These are phyloP conservation scores for Pygoscelis antarcticus DNA, from an alignment of 2,113 vertebrate genomes.

Conservation along the genomic window DNA sequence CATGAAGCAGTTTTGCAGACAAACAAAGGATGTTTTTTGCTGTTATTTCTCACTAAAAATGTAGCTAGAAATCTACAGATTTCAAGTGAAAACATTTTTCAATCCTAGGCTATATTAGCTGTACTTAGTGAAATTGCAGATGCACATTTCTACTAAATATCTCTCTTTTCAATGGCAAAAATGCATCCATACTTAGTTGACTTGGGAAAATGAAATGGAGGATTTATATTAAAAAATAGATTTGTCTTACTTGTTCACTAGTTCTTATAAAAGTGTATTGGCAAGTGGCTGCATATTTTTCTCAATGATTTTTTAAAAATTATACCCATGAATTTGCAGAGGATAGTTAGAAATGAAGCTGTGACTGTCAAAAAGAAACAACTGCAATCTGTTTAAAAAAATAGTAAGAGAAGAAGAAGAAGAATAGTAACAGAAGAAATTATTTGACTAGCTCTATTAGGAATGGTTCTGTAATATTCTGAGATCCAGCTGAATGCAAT, in stretches of 20 bases:
- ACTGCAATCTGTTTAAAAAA: background rate
- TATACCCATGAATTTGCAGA: background rate
- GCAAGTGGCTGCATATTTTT: background rate
- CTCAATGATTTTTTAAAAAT: background rate
- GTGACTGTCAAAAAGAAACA: background rate
- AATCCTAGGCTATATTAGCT: background rate
- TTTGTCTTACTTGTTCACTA: background rate
- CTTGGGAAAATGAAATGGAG: background rate
- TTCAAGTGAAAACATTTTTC: background rate
- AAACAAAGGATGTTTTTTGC: background rate
- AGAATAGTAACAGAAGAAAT: background rate
- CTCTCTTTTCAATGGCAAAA: background rate
- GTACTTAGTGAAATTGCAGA: background rate
- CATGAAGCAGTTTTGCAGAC: background rate
- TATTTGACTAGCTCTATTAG: background rate
- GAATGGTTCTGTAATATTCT: background rate
- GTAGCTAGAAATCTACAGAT: background rate
- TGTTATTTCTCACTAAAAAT: background rate
- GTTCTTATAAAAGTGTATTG: background rate
- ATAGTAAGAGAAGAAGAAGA: background rate
- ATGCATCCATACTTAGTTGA: background rate
- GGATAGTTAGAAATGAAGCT: background rate
- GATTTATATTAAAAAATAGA: background rate
- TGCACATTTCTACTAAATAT: background rate
- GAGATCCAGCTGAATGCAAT: background rate